phyloP scores from a whole-genome alignment of 1,140 invertebrate species.

The Penaeus indicus region DNA sequence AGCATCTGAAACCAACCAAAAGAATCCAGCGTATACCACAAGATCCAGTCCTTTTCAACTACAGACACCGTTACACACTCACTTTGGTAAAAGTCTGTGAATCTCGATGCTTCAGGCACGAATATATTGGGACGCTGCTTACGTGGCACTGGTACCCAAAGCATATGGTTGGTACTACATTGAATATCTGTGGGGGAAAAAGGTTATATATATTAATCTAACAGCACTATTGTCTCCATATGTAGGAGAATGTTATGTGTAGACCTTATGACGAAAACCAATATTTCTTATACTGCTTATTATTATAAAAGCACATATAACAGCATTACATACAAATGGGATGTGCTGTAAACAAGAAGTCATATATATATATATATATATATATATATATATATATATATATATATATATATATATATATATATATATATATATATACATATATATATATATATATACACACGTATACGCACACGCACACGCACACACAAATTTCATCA shows the following conservation, averaged over 20 bases:
- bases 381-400: too few species aligned
- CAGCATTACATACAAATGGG: neutral
- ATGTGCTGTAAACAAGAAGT: too few species aligned
- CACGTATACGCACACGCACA: too few species aligned
- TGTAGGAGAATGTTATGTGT: too few species aligned
- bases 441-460: too few species aligned
- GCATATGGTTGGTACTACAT: conserved; percentile 80
- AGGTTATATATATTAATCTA: neutral
- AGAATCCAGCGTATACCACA: neutral
- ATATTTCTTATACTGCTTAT: too few species aligned
- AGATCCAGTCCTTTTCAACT: neutral
- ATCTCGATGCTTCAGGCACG: conserved; percentile 75
- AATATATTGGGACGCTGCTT: conserved; percentile 80
- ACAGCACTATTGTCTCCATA: neutral
- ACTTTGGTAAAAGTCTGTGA: conserved; percentile 56
- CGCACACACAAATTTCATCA: too few species aligned
- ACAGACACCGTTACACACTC: neutral
- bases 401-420: too few species aligned
- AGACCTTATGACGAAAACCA: too few species aligned
- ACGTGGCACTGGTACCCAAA: conserved; percentile 84
- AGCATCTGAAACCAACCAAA: neutral
- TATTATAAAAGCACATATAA: too few species aligned
- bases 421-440: too few species aligned
- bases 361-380: too few species aligned
- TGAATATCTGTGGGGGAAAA: conserved; percentile 72